Conservation (phyloP, 1,140 invertebrate genomes). For the Zaprionus gabonicus region DNA sequence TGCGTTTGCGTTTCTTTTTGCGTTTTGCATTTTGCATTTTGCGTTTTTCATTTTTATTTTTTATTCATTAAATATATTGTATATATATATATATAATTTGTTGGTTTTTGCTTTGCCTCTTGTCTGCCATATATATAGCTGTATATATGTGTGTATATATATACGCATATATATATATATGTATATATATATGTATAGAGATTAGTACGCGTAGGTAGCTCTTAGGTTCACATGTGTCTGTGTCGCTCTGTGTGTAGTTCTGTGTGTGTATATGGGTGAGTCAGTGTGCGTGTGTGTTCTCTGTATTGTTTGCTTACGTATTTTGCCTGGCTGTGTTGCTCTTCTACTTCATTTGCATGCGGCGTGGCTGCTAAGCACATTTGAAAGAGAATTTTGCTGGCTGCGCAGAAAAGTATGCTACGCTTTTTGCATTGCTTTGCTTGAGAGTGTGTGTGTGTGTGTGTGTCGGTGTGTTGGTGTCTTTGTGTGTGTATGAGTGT, state of each 20-base stretch:
- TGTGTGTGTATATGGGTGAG: constrained; percentile 31
- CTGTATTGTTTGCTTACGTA: constrained; percentile 47
- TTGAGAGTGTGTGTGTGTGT: background rate
- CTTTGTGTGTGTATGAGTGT: constrained; percentile 26
- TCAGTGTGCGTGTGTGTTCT: constrained; percentile 19
- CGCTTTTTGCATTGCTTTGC: constrained; percentile 19
- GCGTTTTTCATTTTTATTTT: constrained; percentile 16
- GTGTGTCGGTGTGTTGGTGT: constrained; percentile 5
- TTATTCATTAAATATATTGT: constrained; percentile 68
- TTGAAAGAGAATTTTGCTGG: constrained; percentile 23
- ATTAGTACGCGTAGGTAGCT: constrained; percentile 82
- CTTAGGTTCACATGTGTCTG: constrained; percentile 69
- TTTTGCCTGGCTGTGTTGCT: constrained; percentile 28
- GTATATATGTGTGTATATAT: constrained; percentile 42
- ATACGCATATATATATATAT: constrained; percentile 32
- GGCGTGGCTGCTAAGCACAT: constrained; percentile 12
- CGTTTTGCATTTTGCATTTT: constrained; percentile 42
- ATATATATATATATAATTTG: constrained; percentile 49
- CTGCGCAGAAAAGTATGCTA: constrained; percentile 56
- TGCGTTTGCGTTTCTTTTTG: constrained; percentile 45
- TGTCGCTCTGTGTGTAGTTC: constrained; percentile 47
- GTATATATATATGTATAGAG: constrained; percentile 63
- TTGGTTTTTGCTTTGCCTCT: constrained; percentile 42
- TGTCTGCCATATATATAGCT: constrained; percentile 49
- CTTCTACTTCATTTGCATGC: constrained; percentile 31